These are phyloP conservation scores for Rhaphigaster nebulosa DNA, from an alignment of 2,888 invertebrate species.

Conservation along the genomic window DNA sequence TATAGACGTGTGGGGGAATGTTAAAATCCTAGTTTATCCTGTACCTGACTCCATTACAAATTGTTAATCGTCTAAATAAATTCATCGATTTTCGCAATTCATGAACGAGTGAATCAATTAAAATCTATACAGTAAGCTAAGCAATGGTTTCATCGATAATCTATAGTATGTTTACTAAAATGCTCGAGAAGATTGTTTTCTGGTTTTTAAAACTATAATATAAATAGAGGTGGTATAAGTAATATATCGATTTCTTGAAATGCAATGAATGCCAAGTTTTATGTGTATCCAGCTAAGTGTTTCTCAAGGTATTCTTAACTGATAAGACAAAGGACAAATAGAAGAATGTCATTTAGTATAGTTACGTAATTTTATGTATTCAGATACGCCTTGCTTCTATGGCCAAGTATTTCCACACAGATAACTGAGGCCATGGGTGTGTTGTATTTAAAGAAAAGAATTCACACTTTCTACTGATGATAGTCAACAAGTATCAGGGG, in stretches of 20 bases:
- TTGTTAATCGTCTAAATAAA: no score
- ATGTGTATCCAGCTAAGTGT: background rate
- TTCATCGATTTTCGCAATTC: no score
- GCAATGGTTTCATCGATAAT: no score
- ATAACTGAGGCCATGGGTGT: background rate
- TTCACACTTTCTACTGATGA: no score
- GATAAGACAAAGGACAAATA: background rate
- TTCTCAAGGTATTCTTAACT: background rate
- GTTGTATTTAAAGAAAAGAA: no score
- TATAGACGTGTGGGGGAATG: no score
- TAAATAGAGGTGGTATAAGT: background rate
- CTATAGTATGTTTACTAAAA: no score
- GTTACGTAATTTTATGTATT: constrained; percentile 18
- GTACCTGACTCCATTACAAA: no score
- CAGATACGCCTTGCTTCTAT: background rate
- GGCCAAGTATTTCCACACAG: background rate
- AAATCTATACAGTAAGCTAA: no score
- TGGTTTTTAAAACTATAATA: background rate
- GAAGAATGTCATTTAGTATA: background rate
- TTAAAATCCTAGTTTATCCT: no score
- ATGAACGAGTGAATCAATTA: no score
- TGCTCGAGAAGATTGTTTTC: no score
- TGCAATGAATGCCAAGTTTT: background rate
- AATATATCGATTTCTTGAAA: background rate
- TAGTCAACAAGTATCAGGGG: background rate